phyloP scores from a whole-genome alignment of 2,113 vertebrate genomes.

The Macheiramphus alcinus region DNA sequence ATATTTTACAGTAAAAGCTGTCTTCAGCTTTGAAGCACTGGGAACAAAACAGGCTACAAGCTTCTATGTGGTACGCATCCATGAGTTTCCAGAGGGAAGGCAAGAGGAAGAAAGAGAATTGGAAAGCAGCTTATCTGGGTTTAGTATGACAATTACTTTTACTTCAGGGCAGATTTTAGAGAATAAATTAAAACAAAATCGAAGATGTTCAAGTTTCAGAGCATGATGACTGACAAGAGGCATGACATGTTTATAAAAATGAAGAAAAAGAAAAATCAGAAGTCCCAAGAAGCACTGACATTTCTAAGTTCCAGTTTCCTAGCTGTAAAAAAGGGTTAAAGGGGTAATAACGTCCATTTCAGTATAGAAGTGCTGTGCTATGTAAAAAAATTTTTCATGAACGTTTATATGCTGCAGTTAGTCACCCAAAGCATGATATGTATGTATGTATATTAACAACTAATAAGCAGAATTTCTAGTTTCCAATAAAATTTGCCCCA shows the following conservation, averaged over 20 bases:
- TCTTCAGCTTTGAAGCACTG: not conserved
- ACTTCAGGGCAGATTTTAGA: not conserved
- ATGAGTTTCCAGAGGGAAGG: not conserved
- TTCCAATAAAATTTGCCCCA: not conserved
- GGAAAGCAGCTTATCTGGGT: conserved; percentile 41
- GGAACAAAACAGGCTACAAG: not conserved
- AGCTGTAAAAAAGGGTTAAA: not conserved
- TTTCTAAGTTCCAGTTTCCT: not conserved
- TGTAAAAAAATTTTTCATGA: not conserved
- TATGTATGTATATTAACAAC: not conserved
- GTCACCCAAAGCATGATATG: not conserved
- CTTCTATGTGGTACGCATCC: not conserved
- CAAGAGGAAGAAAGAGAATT: not conserved
- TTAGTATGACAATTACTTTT: conserved; percentile 28
- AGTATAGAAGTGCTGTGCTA: not conserved
- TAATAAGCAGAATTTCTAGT: not conserved
- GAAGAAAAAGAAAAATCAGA: not conserved
- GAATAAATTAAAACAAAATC: not conserved
- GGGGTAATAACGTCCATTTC: not conserved
- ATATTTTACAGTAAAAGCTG: not conserved
- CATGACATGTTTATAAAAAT: not conserved
- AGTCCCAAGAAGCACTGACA: not conserved
- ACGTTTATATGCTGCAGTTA: not conserved
- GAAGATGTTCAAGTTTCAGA: not conserved
- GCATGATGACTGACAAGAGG: not conserved